Conservation (phyloP, 2,888 invertebrate genomes). For the Scaptomyza cyrtandrae region DNA sequence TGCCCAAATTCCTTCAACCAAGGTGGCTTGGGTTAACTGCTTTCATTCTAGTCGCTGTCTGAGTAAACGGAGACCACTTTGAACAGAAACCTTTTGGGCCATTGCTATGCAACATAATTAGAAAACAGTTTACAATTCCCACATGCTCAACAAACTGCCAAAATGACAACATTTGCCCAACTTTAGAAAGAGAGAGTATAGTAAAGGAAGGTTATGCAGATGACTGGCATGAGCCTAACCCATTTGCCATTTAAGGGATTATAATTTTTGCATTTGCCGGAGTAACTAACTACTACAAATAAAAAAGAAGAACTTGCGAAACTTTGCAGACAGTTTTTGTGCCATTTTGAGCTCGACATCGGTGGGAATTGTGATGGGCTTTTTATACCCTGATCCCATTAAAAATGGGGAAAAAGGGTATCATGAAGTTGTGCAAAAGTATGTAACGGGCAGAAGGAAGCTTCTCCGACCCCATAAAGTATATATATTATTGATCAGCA, state of each 20-base stretch:
- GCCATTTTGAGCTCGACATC: slow-evolving; percentile 51
- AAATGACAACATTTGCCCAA: slow-evolving; percentile 28
- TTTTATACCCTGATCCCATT: too few relatives aligned
- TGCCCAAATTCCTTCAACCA: neutral
- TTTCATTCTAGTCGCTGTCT: neutral
- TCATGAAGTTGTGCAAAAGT: too few relatives aligned
- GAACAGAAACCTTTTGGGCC: neutral
- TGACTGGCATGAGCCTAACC: slow-evolving; percentile 21
- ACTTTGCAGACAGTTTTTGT: slow-evolving; percentile 78
- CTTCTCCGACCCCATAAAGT: too few relatives aligned
- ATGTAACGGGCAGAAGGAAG: too few relatives aligned
- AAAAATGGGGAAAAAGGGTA: too few relatives aligned
- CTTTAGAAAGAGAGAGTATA: neutral
- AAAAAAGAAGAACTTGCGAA: slow-evolving; percentile 48
- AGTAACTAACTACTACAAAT: slow-evolving; percentile 48
- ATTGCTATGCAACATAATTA: slow-evolving; percentile 18
- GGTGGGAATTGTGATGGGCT: slow-evolving; percentile 31
- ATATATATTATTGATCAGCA: too few relatives aligned
- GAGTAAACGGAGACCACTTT: neutral
- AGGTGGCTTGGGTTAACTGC: neutral
- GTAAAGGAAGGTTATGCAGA: slow-evolving; percentile 20
- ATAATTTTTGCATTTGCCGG: slow-evolving; percentile 65
- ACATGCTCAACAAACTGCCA: neutral
- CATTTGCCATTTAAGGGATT: slow-evolving; percentile 73
- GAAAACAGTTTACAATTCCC: slow-evolving; percentile 35